phyloP scores from a whole-genome alignment of 1,140 invertebrate species.

The Conus betulinus region DNA sequence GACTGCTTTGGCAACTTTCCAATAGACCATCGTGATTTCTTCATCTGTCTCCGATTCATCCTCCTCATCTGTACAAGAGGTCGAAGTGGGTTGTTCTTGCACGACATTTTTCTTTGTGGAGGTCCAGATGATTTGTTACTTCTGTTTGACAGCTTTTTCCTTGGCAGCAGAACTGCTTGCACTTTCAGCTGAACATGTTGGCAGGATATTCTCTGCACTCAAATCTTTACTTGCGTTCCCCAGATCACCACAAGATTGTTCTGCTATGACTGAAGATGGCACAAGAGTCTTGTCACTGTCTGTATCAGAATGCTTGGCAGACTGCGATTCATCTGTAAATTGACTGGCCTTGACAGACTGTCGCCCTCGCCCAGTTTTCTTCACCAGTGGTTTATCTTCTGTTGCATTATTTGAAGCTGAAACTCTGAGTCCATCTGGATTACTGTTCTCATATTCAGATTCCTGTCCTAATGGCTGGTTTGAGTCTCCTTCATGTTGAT shows the following conservation, averaged over 20 bases:
- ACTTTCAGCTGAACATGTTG: no score
- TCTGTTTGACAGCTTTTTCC: neutral
- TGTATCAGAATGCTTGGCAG: no score
- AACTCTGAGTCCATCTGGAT: neutral
- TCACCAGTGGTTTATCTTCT: neutral
- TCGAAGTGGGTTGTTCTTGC: neutral
- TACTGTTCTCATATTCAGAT: neutral
- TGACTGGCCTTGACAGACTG: no score
- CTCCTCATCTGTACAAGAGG: neutral
- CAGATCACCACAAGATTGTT: neutral
- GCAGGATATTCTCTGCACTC: neutral
- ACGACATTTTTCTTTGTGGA: neutral
- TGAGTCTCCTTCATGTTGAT: neutral
- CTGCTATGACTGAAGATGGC: neutral
- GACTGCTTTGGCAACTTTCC: conserved; percentile 13
- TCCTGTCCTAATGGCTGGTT: neutral
- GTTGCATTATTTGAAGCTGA: neutral
- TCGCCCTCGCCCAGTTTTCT: neutral
- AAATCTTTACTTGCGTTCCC: neutral
- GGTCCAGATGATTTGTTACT: neutral
- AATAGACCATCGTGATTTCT: neutral
- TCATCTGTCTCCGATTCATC: neutral
- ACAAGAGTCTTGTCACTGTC: neutral
- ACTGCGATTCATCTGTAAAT: no score
- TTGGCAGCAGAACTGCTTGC: neutral